Base-by-base conservation (phyloP, 2,888 invertebrate species). In the Eristalis arbustorum region DNA sequence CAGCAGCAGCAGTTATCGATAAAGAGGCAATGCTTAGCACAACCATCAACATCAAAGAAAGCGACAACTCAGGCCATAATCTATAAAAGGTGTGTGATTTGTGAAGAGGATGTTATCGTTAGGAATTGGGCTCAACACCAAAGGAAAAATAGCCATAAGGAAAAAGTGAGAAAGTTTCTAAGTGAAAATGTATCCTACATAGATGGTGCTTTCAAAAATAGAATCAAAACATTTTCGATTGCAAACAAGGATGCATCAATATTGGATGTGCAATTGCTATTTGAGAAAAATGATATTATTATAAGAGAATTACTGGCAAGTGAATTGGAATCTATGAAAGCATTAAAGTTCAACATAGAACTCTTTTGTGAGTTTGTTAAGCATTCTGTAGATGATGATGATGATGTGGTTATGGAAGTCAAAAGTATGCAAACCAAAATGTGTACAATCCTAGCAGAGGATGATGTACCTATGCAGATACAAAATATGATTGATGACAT, bases 341-440 rank as follows among this genome's bases (percentile, higher is more conserved):
- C 23, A 23, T n/a, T 59, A n/a, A 59, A 59, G 18, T 13, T 59
- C 18, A 59, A 25, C 18, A 59, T 59, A 11, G 59, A 23, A 59
- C 59, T 59, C 10, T 59, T 59, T 59, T 18, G n/a, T 23, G n/a
- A 18, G 18, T 59, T 59, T 59, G 59, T 59, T 10, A 59, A 59
- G 18, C 59, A 59, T 25, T 13, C 13, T 11, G 25, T 11, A 59
- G 59, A 59, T 23, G 18, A 59, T 59, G 59, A 59, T 18, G 59
- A 59, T 18, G 23, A 23, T 10, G 18, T 59, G 23, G 11, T 18
- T 11, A 18, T 23, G n/a, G 25, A 59, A n/a, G 18, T 59, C 18
- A 59, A 59, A 59, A 59, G 59, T 59, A 59, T 59, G 59, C 59
- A 59, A 59, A 59, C 59, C 18, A 59, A 59, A 18, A 59, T 59